Base-by-base conservation (phyloP, 2,113 vertebrate genomes). In the Ascaphus truei region DNA sequence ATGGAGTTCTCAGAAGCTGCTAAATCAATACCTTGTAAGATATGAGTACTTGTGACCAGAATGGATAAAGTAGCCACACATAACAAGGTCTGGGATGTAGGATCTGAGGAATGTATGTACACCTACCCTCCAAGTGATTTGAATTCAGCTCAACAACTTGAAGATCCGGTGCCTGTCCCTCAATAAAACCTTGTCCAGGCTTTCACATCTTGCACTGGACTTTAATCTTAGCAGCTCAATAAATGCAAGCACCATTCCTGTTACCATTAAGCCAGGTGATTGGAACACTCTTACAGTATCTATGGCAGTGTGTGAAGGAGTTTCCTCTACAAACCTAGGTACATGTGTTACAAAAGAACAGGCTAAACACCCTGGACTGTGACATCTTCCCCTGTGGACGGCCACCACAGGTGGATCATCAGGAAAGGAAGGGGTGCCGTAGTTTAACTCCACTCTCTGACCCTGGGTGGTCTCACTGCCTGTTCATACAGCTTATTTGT, bases 1-100 rank as follows among this genome's bases (percentile, higher is more conserved):
- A 26, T 33, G 51, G 37, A 58, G 29, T 68, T 68, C 53, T 68
- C 37, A 58, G 53, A 68, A 68, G 48, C 22, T 10, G 20, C 52
- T 45, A 43, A 67, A 67, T 67, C 64, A 57, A 67, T 67, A 67
- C 34, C 37, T 31, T 45, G 36, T 45, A 68, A 1, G 29, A 57
- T 39, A 58, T 55, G 15, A 48, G 65, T 68, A 58, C 53, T 48
- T 58, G 45, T 58, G 65, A 58, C 65, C 65, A 36, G 37, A 33
- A 36, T 58, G 65, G 37, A 68, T 68, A 18, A 25, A 48, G 53
- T 68, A 58, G 48, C 64, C n/a, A 45, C 52, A 47, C 13, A 45
- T 39, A 34, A 45, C 34, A 23, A 58, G 41, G 31, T 47, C 41
- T 48, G 33, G 41, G 63, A 56, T 15, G 56, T 45, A 26, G 65